These are phyloP conservation scores for Gambusia yucatana DNA, from an alignment of 2,797 vertebrate genomes.

Conservation along the genomic window DNA sequence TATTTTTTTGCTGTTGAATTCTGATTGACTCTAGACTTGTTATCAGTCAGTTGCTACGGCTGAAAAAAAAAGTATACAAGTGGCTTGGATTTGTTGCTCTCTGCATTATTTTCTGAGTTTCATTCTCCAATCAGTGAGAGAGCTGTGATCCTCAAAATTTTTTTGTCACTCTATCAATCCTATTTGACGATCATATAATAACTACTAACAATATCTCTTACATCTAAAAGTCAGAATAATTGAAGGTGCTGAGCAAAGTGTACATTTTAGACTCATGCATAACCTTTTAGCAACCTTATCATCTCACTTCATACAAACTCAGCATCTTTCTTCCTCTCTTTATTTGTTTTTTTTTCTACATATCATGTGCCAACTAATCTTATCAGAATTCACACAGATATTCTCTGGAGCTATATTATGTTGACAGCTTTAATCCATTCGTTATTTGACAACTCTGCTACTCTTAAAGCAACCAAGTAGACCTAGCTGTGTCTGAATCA, in stretches of 20 bases:
- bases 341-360: not conserved
- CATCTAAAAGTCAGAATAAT: not conserved
- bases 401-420: not conserved
- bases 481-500: conserved; percentile 24
- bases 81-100: no score
- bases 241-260: not conserved
- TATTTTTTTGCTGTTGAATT: no score
- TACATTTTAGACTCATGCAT: not conserved
- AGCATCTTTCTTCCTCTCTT: not conserved
- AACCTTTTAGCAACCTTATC: not conserved
- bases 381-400: not conserved
- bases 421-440: not conserved
- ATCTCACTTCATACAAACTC: not conserved
- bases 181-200: not conserved
- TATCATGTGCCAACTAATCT: not conserved
- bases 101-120: no score
- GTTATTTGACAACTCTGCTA: not conserved
- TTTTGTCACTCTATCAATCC: not conserved
- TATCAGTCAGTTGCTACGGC: no score
- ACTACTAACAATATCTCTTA: not conserved
- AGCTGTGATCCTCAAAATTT: not conserved
- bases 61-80: no score
- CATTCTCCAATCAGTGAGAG: no score
- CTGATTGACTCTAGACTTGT: no score
- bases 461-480: conserved; percentile 1